Base-by-base conservation (phyloP, 2,888 invertebrate genomes). In the Sphaerophoria rueppellii region DNA sequence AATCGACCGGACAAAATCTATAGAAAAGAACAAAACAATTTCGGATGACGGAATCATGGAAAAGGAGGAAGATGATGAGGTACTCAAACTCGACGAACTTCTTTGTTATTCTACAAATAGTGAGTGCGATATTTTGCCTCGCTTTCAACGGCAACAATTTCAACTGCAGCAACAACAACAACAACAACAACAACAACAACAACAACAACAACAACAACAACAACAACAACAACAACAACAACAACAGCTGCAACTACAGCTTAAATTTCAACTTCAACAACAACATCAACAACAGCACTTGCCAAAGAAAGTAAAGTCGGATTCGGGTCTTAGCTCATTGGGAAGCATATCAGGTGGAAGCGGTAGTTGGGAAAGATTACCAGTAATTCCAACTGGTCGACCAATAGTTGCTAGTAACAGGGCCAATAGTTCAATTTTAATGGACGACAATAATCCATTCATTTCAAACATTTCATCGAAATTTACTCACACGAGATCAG, bases 291-390 rank as follows among this genome's bases (percentile, higher is more conserved):
- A 58, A 12, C 40, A 74, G 9, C 63, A 77, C 14, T 89, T 89
- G 6, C 89, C 90, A 5, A 89, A 89, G 52, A 90, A 89, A 72
- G 89, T 96, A 0, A 97, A 96, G 91, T 97, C 97, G 0, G 97
- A 97, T 90, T 97, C 97, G 0, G 97, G 97, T 0, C 92, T 97
- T 67, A 96, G 96, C 0, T 97, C 97, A 6, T 95, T 97, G 95
- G 96, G 96, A 89, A 96, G 96, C 4, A 96, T 96, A 94, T 96
- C 96, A 11, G 24, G 58, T 0, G 40, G 60, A 24, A 24, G 24
- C 12, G 43, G 43, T 3, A 96, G 96, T 89, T 92, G 96, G 88
- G 96, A 97, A 91, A 96, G 96, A 92, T 96, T 96, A 43, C 96
- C 96, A 4, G 95, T 95, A 35, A 96, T 96, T 0, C 96, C 96